Conservation (phyloP, 2,888 invertebrate species). For the Gisinianus flammeolus region DNA sequence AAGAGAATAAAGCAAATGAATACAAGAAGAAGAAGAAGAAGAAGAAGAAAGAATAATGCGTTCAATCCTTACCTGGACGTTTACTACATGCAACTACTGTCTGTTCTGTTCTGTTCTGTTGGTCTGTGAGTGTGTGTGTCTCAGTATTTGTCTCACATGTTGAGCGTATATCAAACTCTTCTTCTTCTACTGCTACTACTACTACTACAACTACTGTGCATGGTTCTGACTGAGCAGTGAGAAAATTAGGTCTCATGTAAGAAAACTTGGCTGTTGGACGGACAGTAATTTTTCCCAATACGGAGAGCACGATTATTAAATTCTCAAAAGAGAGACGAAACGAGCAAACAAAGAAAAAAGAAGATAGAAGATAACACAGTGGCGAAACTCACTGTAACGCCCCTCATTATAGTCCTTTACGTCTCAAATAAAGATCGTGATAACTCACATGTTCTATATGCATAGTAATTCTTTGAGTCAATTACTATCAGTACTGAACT, state of each 20-base stretch:
- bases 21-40: constrained; percentile 18
- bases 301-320: constrained; percentile 51
- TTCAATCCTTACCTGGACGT: constrained; percentile 34
- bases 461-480: constrained; percentile 37
- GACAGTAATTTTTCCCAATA: constrained; percentile 53
- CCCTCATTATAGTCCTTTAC: constrained; percentile 55
- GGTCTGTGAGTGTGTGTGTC: not conserved
- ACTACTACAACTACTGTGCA: constrained; percentile 15
- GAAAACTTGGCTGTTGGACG: constrained; percentile 29
- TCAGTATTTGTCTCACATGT: not conserved
- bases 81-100: constrained; percentile 10
- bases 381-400: constrained; percentile 49
- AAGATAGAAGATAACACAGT: constrained; percentile 46
- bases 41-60: constrained; percentile 32
- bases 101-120: not conserved
- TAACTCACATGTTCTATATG: constrained; percentile 49
- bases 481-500: constrained; percentile 35
- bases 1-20: constrained; percentile 13
- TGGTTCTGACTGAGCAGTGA: constrained; percentile 29
- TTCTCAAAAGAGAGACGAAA: constrained; percentile 46
- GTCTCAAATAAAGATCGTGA: constrained; percentile 52
- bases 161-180: too few species aligned
- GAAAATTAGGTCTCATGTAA: constrained; percentile 48
- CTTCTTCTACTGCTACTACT: not conserved
- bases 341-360: constrained; percentile 47